Base-by-base conservation (phyloP, 2,797 vertebrate species). In the Galagoides demidoff region DNA sequence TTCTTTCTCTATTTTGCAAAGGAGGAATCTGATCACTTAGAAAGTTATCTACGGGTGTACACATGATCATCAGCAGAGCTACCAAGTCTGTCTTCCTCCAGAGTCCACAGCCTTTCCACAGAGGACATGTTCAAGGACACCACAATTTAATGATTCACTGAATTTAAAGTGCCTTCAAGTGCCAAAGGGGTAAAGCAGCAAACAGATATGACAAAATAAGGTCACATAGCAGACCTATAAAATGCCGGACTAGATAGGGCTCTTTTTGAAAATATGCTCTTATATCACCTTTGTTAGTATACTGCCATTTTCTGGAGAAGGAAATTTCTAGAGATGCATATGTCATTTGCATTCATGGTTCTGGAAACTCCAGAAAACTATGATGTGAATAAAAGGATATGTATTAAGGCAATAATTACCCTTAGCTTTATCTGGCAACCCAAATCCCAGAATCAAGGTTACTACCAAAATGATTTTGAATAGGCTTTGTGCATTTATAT, bases 281-380 rank as follows among this genome's bases (percentile, higher is more conserved):
- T 64, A 78, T 2, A 68, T 96, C 90, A 93, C 89, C 70, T 92
- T 96, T 92, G 73, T 90, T 92, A 84, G 76, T 64, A 59, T 70
- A 77, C 20, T 61, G 86, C 77, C 81, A 68, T 94, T 86, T 61
- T 91, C 78, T n/a, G 86, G 59, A 91, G 85, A 90, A 81, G 55
- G 61, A 92, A 92, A 85, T 95, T 96, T 96, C 81, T 93, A 70
- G 68, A 97, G 79, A 95, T 89, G 39, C 49, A n/a, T 55, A 59
- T 79, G 27, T 82, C 59, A 94, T 96, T 96, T 95, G 83, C 52
- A 89, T 88, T 94, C 79, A 76, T 95, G 57, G 77, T 85, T 96
- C 93, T 95, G 89, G 95, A 91, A 95, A 89, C 39, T 82, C 74
- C 79, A 95, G 84, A 95, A 96, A 97, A 89, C 76, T 55, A 74